A percentile compares a stretch with the other conserved stretches of the same genome.
These are phyloP conservation scores for Dendrolimus pini DNA, from an alignment of 2,888 invertebrate species.

Conservation along the genomic window DNA sequence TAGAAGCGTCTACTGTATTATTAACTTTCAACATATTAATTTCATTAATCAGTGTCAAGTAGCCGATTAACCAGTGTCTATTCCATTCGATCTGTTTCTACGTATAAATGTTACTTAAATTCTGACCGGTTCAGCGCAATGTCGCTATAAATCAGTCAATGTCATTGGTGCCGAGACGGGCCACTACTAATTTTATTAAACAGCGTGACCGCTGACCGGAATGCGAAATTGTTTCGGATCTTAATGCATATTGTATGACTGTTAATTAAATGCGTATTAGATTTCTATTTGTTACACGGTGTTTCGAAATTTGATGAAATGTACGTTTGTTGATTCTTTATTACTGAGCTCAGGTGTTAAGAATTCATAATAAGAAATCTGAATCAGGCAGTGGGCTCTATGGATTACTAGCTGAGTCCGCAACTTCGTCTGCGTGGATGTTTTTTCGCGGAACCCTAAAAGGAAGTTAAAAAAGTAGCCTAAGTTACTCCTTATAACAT, in stretches of 20 bases:
- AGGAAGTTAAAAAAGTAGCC: too few species aligned
- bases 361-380: neutral
- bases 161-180: conserved; percentile 33
- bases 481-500: too few species aligned
- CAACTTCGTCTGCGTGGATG: too few species aligned
- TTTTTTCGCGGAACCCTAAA: too few species aligned
- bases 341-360: neutral
- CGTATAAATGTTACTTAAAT: conserved; percentile 21
- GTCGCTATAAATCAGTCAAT: conserved; percentile 52
- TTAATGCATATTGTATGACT: conserved; percentile 6
- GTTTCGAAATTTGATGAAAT: neutral
- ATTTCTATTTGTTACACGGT: neutral
- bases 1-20: conserved; percentile 17
- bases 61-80: conserved; percentile 6
- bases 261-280: neutral
- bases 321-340: neutral
- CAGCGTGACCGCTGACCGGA: conserved; percentile 31
- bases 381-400: too few species aligned
- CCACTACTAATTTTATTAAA: conserved; percentile 35
- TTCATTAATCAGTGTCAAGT: neutral
- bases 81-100: conserved; percentile 23
- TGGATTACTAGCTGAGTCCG: too few species aligned
- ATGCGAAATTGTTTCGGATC: conserved; percentile 23
- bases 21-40: neutral
- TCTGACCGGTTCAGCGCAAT: conserved; percentile 17